phyloP scores from a whole-genome alignment of 2,888 invertebrate genomes.

The Drosophila diplacantha region DNA sequence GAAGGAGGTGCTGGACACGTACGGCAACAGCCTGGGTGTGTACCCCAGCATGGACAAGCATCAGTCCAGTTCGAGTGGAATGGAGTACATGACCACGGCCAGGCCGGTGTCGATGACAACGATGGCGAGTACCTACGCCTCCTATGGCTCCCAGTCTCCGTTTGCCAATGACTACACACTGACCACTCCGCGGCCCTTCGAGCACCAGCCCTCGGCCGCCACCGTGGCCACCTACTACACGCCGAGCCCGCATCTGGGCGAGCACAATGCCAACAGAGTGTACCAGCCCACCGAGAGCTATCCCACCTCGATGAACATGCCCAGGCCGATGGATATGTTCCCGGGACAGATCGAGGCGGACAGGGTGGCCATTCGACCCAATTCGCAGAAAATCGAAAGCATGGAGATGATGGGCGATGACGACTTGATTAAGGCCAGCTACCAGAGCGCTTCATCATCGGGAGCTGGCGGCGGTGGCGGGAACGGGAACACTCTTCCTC shows the following conservation, averaged over 20 bases:
- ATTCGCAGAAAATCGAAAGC: conserved; percentile 74
- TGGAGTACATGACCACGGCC: conserved; percentile 59
- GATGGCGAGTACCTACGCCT: conserved; percentile 50
- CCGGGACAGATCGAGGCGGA: conserved; percentile 62
- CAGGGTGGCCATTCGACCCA: conserved; percentile 72
- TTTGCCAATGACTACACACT: conserved; percentile 56
- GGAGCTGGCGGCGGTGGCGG: conserved; percentile 33
- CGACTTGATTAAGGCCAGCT: conserved; percentile 50
- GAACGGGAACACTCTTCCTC: conserved; percentile 46
- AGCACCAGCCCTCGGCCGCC: conserved; percentile 61
- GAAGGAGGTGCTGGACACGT: conserved; percentile 72
- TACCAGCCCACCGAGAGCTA: conserved; percentile 70
- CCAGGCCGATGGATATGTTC: conserved; percentile 56
- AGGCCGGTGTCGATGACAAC: conserved; percentile 46
- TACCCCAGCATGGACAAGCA: conserved; percentile 60
- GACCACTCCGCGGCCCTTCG: conserved; percentile 59
- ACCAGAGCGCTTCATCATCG: conserved; percentile 32
- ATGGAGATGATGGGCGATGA: conserved; percentile 61
- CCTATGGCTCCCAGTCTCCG: conserved; percentile 55
- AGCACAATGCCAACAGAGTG: conserved; percentile 73
- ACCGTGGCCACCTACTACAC: conserved; percentile 71
- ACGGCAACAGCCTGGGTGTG: conserved; percentile 70
- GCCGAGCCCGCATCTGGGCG: conserved; percentile 74
- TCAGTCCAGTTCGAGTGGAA: conserved; percentile 20
- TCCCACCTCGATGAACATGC: conserved; percentile 58